These are phyloP conservation scores for Sylvia borin DNA, from an alignment of 2,797 vertebrate species.

Conservation along the genomic window DNA sequence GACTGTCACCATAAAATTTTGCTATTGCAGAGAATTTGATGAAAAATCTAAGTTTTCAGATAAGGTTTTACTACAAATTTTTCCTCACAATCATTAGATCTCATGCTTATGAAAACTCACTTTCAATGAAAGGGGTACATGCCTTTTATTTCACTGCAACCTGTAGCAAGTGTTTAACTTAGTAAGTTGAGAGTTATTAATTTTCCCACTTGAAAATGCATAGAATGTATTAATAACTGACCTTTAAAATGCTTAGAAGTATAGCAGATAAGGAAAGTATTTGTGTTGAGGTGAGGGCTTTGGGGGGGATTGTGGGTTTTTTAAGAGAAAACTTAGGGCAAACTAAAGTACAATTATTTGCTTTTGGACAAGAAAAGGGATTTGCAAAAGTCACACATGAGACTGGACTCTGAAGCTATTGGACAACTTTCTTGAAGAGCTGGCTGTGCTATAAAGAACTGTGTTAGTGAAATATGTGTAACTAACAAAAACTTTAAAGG, in stretches of 20 bases:
- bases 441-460: conserved; percentile 81
- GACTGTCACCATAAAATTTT: not conserved
- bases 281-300: not conserved
- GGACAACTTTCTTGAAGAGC: conserved; percentile 86
- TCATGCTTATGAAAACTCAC: not conserved
- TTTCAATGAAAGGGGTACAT: not conserved
- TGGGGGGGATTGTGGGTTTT: accelerated
- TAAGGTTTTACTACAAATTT: not conserved
- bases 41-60: not conserved
- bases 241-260: not conserved
- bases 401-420: conserved; percentile 85
- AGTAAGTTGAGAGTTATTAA: not conserved
- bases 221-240: not conserved
- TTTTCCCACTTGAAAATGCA: not conserved
- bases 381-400: conserved; percentile 89
- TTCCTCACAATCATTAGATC: not conserved
- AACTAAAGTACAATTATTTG: not conserved
- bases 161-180: not conserved
- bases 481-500: not conserved
- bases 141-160: not conserved
- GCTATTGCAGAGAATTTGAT: not conserved
- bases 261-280: not conserved
- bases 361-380: conserved; percentile 87
- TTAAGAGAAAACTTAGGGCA: not conserved
- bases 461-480: conserved; percentile 80